phyloP scores from a whole-genome alignment of 2,797 vertebrate species.

The Fundulus diaphanus region DNA sequence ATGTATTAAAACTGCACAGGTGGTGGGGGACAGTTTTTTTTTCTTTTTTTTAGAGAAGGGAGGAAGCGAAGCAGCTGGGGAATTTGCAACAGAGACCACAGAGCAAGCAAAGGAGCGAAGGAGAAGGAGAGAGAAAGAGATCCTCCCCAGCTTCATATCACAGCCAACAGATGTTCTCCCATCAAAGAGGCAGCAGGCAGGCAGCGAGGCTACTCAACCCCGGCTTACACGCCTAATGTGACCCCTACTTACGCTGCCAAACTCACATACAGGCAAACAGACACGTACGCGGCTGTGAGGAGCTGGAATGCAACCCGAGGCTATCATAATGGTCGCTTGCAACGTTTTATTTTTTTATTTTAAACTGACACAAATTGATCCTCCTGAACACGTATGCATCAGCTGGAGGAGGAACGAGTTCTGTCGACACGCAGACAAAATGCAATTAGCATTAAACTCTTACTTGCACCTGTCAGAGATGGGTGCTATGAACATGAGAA shows the following conservation, averaged over 20 bases:
- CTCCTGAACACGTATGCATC: conserved; percentile 43
- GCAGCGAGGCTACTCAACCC: conserved; percentile 66
- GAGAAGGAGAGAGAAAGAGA: conserved; percentile 55
- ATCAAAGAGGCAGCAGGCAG: conserved; percentile 70
- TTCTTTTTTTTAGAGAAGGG: conserved; percentile 51
- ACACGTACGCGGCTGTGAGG: conserved; percentile 10
- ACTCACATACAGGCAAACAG: conserved; percentile 14
- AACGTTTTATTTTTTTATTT: conserved; percentile 43
- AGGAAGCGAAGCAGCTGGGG: conserved; percentile 63
- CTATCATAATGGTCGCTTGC: conserved; percentile 56
- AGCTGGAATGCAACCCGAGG: conserved; percentile 49
- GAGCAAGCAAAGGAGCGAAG: conserved; percentile 46
- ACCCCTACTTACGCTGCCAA: conserved; percentile 39
- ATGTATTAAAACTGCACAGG: conserved; percentile 83
- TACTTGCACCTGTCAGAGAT: conserved; percentile 49
- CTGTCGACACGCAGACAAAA: conserved; percentile 28
- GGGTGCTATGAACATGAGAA: conserved; percentile 27
- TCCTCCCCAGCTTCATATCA: conserved; percentile 76
- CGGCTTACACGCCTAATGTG: conserved; percentile 73
- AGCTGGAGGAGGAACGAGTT: conserved; percentile 13
- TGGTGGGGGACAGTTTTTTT: conserved; percentile 63
- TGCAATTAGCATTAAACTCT: conserved; percentile 33
- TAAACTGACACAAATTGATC: conserved; percentile 67
- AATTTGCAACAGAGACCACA: conserved; percentile 60
- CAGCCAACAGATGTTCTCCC: conserved; percentile 80